phyloP scores from a whole-genome alignment of 1,140 invertebrate species.

The Drosophila bifasciata region DNA sequence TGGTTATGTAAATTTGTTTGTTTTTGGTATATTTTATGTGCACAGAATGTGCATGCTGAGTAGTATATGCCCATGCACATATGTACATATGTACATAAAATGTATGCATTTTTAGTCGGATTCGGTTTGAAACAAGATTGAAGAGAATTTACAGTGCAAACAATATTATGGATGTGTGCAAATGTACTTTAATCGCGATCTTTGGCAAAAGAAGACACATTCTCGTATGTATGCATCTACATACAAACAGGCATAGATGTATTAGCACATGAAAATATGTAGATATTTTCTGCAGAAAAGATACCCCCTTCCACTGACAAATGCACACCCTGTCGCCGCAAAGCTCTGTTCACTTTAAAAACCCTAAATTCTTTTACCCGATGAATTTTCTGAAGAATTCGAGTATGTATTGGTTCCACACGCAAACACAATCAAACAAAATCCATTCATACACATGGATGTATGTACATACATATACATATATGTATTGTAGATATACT shows the following conservation, averaged over 20 bases:
- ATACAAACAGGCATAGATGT: neutral
- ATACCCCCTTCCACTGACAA: neutral
- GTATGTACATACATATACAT: conserved; percentile 1
- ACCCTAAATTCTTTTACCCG: conserved; percentile 41
- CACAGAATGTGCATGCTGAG: neutral
- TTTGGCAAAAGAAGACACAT: too few species aligned
- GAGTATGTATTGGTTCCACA: conserved; percentile 41
- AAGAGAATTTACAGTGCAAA: too few species aligned
- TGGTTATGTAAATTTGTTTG: too few species aligned
- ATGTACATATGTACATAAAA: neutral
- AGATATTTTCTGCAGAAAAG: conserved; percentile 2
- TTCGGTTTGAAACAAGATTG: too few species aligned
- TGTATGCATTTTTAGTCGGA: too few species aligned
- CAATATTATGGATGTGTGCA: too few species aligned
- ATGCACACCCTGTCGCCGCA: too few species aligned
- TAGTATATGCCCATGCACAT: neutral
- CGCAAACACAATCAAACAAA: conserved; percentile 1
- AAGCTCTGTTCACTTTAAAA: too few species aligned
- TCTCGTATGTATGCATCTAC: too few species aligned
- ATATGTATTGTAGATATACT: neutral
- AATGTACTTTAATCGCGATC: too few species aligned
- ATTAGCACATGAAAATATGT: neutral
- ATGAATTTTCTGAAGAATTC: conserved; percentile 55
- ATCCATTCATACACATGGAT: neutral
- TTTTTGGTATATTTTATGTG: conserved; percentile 10